phyloP scores from a whole-genome alignment of 2,888 invertebrate genomes.

The Adineta ricciae region DNA sequence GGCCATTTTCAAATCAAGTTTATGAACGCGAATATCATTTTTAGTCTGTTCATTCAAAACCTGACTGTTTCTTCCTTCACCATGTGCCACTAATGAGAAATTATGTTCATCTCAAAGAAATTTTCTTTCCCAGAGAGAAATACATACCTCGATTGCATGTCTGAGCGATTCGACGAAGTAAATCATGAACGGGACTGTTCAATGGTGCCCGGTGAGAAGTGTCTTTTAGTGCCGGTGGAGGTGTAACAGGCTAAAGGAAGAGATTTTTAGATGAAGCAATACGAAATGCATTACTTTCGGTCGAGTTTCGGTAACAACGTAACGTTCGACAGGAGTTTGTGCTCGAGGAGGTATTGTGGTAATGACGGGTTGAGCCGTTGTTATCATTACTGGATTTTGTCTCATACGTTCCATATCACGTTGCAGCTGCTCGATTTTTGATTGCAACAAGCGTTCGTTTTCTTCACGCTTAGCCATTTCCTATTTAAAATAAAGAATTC shows the following conservation, averaged over 20 bases:
- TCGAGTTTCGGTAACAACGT: background rate
- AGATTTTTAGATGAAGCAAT: no score
- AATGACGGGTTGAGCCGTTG: background rate
- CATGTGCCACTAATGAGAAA: slow-evolving; percentile 35
- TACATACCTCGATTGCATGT: slow-evolving; percentile 18
- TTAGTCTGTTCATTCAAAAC: slow-evolving; percentile 35
- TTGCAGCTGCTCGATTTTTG: slow-evolving; percentile 40
- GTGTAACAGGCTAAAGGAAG: background rate
- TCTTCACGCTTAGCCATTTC: slow-evolving; percentile 35
- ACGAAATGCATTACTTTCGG: background rate
- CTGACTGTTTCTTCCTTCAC: slow-evolving; percentile 34
- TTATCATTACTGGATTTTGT: background rate
- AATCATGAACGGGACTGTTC: slow-evolving; percentile 21
- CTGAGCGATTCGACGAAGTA: slow-evolving; percentile 23
- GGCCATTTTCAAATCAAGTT: slow-evolving; percentile 36
- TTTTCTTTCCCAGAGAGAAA: no score
- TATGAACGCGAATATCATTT: slow-evolving; percentile 34
- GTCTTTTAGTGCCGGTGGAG: background rate
- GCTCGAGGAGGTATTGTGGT: background rate
- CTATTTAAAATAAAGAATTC: background rate
- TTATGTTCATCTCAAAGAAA: background rate
- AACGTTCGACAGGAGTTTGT: background rate
- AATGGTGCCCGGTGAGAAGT: background rate
- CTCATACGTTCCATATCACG: slow-evolving; percentile 39
- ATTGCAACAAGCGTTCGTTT: slow-evolving; percentile 39